Evolutionary conservation across 2,113 vertebrate species (phyloP).

Genomic region (Salvelinus namaycush): DNA sequence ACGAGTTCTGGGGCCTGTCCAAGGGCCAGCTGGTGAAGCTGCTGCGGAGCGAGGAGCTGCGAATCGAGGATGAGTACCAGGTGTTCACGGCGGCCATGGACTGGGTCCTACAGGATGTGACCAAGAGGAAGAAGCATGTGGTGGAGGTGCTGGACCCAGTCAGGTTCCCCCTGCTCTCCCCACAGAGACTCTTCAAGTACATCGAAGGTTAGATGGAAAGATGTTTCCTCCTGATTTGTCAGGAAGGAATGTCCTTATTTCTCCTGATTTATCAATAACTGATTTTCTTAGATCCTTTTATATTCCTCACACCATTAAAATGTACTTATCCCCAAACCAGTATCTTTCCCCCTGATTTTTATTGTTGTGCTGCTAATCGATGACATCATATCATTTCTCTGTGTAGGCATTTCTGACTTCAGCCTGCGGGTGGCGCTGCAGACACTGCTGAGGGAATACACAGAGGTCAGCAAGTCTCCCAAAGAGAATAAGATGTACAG

Average conservation of each 20-base stretch:
- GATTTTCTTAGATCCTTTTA: too few relatives aligned
- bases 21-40: constrained; percentile 91
- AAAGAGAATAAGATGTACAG: constrained; percentile 91
- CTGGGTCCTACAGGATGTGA: constrained; percentile 90
- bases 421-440: constrained; percentile 96
- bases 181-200: constrained; percentile 91
- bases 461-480: constrained; percentile 83
- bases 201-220: constrained; percentile 83
- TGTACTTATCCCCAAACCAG: too few relatives aligned
- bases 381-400: neutral
- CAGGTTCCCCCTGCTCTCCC: constrained; percentile 89
- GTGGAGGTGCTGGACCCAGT: constrained; percentile 93
- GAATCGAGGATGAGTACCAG: constrained; percentile 97
- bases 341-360: too few relatives aligned
- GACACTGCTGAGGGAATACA: constrained; percentile 83
- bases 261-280: too few relatives aligned
- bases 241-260: too few relatives aligned
- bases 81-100: constrained; percentile 94
- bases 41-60: constrained; percentile 90
- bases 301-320: too few relatives aligned
- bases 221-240: too few relatives aligned
- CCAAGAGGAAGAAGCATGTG: constrained; percentile 86
- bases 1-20: constrained; percentile 87
- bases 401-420: constrained; percentile 88
- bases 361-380: too few relatives aligned